These are phyloP conservation scores for Octodon degus DNA, from an alignment of 2,113 vertebrate species.

Conservation along the genomic window DNA sequence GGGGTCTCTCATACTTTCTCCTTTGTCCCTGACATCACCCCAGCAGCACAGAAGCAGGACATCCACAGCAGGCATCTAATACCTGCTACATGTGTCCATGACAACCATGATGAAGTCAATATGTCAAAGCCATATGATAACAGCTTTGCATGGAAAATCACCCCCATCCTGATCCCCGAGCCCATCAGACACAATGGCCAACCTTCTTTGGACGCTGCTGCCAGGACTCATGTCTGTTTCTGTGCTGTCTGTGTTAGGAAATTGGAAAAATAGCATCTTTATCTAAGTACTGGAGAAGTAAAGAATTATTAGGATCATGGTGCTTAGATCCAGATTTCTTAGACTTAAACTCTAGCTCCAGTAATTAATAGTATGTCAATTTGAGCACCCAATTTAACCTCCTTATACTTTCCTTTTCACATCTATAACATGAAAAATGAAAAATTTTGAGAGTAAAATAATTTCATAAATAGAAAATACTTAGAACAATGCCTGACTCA, in stretches of 20 bases:
- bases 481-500: background rate
- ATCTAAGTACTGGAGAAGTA: background rate
- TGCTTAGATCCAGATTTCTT: background rate
- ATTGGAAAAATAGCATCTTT: background rate
- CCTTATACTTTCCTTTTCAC: background rate
- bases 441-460: background rate
- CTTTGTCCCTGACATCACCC: background rate
- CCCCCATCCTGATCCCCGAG: background rate
- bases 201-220: background rate
- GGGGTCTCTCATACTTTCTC: background rate
- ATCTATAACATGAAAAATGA: background rate
- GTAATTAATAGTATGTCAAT: background rate
- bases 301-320: background rate
- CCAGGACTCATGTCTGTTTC: background rate
- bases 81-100: background rate
- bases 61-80: fast-evolving
- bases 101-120: background rate
- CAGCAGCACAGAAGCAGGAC: background rate
- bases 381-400: background rate
- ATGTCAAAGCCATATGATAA: background rate
- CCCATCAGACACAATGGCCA: background rate
- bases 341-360: background rate
- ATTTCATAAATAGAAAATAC: background rate
- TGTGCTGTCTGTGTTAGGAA: background rate
- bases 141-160: background rate